Percentiles rank a stretch among this genome's conserved stretches.
These are phyloP conservation scores for Axinella damicornis DNA, from an alignment of 37 sponge, comb jelly and placozoan genomes.

Conservation along the genomic window DNA sequence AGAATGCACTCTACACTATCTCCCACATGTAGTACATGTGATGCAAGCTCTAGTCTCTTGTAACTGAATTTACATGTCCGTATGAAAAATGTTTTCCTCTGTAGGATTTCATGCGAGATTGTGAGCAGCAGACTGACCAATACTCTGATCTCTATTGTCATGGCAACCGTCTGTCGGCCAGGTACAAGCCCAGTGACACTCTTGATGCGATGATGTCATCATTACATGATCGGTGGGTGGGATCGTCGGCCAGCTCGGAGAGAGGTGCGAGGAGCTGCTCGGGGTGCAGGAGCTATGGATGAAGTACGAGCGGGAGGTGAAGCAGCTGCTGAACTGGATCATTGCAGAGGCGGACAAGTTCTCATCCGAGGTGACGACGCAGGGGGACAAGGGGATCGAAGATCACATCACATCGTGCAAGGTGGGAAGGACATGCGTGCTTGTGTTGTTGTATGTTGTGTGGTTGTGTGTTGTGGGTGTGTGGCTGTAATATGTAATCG, in stretches of 20 bases:
- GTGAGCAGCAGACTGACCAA: conserved; percentile 41
- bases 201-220: conserved; percentile 35
- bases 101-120: conserved; percentile 56
- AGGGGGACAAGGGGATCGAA: conserved; percentile 71
- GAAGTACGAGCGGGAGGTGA: conserved; percentile 51
- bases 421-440: no score
- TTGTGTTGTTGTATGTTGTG: no score
- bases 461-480: no score
- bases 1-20: no score
- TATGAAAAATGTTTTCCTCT: no score
- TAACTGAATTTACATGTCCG: no score
- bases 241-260: conserved; percentile 15
- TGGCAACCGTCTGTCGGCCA: neutral
- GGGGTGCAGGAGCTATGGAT: conserved; percentile 49
- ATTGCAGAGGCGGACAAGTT: conserved; percentile 62
- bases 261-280: conserved; percentile 28
- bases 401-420: conserved; percentile 73
- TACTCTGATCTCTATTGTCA: conserved; percentile 18
- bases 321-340: conserved; percentile 69
- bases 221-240: conserved; percentile 24
- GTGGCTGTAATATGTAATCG: no score
- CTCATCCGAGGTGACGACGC: conserved; percentile 54
- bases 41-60: no score
- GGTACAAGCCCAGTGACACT: conserved; percentile 45
- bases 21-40: no score